A percentile compares a stretch with the other conserved stretches of the same genome.
Conservation (phyloP, 1,140 invertebrate genomes). For the Philotrypesis tridentata region DNA sequence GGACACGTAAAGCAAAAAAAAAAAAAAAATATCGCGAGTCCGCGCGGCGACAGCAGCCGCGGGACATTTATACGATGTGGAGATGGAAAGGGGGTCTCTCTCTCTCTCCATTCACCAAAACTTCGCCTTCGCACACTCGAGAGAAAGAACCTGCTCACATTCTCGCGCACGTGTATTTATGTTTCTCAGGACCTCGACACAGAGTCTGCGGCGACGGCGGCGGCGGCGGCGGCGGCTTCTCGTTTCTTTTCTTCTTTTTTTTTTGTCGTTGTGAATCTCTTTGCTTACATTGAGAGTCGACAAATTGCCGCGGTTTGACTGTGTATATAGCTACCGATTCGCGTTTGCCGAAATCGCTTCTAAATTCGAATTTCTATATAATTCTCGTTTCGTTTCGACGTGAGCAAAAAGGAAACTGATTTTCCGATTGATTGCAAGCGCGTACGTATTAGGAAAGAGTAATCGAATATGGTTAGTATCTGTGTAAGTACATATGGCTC, state of each 20-base stretch:
- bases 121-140: not conserved
- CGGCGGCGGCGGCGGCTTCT: too few species aligned
- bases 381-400: too few species aligned
- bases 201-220: not conserved
- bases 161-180: not conserved
- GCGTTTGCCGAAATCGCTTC: not conserved
- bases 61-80: not conserved
- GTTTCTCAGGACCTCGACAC: constrained; percentile 33
- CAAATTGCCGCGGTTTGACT: not conserved
- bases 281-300: not conserved
- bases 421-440: too few species aligned
- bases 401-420: too few species aligned
- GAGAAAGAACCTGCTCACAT: constrained; percentile 2
- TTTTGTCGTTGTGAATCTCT: not conserved
- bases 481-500: too few species aligned
- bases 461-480: too few species aligned
- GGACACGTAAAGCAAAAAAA: not conserved
- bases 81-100: constrained; percentile 22
- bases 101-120: constrained; percentile 36
- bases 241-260: not conserved
- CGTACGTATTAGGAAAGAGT: too few species aligned
- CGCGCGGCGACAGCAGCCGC: not conserved
- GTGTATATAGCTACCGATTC: not conserved
- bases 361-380: not conserved
- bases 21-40: not conserved